Percentiles rank a stretch among this genome's conserved stretches.
Conservation (phyloP, 2,797 vertebrate genomes). For the Chelon labrosus region DNA sequence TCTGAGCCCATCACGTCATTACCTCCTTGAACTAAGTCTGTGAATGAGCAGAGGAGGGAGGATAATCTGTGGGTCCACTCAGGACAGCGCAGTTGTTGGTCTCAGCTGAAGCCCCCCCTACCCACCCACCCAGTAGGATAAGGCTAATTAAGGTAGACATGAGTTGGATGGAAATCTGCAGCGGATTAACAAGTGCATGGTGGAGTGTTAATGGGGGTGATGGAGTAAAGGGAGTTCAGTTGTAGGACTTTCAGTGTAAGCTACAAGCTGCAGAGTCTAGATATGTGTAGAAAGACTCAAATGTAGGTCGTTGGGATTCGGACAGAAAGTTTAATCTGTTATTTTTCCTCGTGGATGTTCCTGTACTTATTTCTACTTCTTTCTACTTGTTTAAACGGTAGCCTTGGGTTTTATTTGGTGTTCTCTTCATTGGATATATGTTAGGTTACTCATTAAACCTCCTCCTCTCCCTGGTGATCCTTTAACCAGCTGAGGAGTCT, state of each 20-base stretch:
- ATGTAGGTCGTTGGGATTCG: too few relatives aligned
- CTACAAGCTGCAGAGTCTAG: too few relatives aligned
- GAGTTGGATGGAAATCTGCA: not conserved
- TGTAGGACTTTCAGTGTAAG: too few relatives aligned
- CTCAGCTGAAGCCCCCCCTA: too few relatives aligned
- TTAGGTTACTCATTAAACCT: conserved; percentile 60
- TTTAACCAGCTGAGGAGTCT: conserved; percentile 39
- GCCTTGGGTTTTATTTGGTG: conserved; percentile 28
- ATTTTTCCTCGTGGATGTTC: too few relatives aligned
- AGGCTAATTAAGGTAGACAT: conserved; percentile 41
- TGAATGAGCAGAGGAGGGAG: not conserved
- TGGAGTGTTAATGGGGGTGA: conserved; percentile 1
- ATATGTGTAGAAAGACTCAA: too few relatives aligned
- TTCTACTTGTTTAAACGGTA: conserved; percentile 22
- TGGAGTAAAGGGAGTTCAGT: too few relatives aligned
- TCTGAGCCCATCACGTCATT: not conserved
- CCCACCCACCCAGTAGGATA: conserved; percentile 24
- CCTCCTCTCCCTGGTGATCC: conserved; percentile 1
- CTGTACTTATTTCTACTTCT: too few relatives aligned
- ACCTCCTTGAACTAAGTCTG: not conserved
- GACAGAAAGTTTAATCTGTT: too few relatives aligned
- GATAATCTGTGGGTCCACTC: conserved; percentile 6
- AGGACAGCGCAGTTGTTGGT: conserved; percentile 5
- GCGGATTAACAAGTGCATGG: conserved; percentile 34
- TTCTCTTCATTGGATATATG: conserved; percentile 41